phyloP scores from a whole-genome alignment of 2,888 invertebrate genomes.

The Phrixothrix hirtus region DNA sequence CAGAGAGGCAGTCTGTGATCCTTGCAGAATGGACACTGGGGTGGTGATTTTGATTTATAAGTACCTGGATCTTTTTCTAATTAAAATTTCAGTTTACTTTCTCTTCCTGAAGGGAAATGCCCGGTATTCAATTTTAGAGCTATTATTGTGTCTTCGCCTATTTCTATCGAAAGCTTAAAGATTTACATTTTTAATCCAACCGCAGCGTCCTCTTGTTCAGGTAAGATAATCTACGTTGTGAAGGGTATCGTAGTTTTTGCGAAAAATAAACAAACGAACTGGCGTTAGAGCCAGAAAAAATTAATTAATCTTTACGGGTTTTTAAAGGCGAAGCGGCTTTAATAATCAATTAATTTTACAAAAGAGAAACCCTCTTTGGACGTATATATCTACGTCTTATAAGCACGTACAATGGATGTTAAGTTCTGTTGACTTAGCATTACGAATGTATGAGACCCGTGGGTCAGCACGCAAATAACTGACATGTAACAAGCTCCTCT shows the following conservation, averaged over 20 bases:
- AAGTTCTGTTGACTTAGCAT: conserved; percentile 53
- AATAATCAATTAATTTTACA: conserved; percentile 25
- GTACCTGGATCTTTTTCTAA: conserved; percentile 53
- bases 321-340: conserved; percentile 15
- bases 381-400: conserved; percentile 24
- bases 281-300: conserved; percentile 10
- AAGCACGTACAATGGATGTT: conserved; percentile 24
- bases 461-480: conserved; percentile 54
- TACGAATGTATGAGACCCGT: conserved; percentile 53
- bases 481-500: conserved; percentile 54
- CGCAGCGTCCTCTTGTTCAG: conserved; percentile 10
- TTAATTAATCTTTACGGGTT: conserved; percentile 19
- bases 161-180: conserved; percentile 10
- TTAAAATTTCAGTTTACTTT: conserved; percentile 50
- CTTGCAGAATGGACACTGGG: conserved; percentile 48
- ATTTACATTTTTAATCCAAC: conserved; percentile 25
- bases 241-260: conserved; percentile 7
- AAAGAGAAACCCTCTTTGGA: conserved; percentile 2
- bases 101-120: conserved; percentile 18
- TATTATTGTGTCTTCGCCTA: conserved; percentile 23
- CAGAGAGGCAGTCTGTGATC: conserved; percentile 47
- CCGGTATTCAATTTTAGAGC: conserved; percentile 18
- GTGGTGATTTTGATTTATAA: conserved; percentile 48
- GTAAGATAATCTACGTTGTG: conserved; percentile 19
- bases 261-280: conserved; percentile 24